phyloP scores from a whole-genome alignment of 1,140 invertebrate genomes.

The Lepidotrigona ventralis region DNA sequence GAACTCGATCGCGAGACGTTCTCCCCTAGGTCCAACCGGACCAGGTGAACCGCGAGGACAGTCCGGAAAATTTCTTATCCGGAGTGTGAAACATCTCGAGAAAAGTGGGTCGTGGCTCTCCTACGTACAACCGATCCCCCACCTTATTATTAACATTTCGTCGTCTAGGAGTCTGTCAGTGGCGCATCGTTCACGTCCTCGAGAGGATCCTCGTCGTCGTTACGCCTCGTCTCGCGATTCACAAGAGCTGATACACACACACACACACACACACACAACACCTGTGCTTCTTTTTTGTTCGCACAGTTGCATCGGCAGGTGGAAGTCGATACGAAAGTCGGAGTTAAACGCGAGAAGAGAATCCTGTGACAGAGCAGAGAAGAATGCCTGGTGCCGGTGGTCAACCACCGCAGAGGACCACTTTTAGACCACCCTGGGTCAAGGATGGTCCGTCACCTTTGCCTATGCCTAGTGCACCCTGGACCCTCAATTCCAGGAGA shows the following conservation, averaged over 20 bases:
- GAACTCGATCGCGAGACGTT: neutral
- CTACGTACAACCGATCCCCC: conserved; percentile 55
- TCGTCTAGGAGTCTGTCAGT: conserved; percentile 61
- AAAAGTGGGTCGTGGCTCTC: conserved; percentile 57
- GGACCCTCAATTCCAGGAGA: conserved; percentile 82
- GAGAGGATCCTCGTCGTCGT: conserved; percentile 56
- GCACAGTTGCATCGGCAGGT: neutral
- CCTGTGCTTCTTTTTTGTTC: neutral
- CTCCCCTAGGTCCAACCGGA: neutral
- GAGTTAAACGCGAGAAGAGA: neutral
- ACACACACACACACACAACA: no score
- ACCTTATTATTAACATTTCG: conserved; percentile 51
- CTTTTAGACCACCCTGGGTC: conserved; percentile 90
- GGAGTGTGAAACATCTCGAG: conserved; percentile 39
- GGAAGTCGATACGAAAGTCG: conserved; percentile 2
- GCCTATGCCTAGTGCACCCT: conserved; percentile 82
- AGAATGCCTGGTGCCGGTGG: conserved; percentile 78
- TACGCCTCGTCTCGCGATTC: neutral
- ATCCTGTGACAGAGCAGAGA: conserved; percentile 28
- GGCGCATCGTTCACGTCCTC: conserved; percentile 63
- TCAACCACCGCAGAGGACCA: conserved; percentile 81
- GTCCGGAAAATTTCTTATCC: conserved; percentile 32
- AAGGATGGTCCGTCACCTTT: conserved; percentile 84
- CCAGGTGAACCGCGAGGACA: conserved; percentile 20
- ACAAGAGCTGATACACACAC: neutral